Conservation (phyloP, 2,113 vertebrate species). For the Rhineura floridana region DNA sequence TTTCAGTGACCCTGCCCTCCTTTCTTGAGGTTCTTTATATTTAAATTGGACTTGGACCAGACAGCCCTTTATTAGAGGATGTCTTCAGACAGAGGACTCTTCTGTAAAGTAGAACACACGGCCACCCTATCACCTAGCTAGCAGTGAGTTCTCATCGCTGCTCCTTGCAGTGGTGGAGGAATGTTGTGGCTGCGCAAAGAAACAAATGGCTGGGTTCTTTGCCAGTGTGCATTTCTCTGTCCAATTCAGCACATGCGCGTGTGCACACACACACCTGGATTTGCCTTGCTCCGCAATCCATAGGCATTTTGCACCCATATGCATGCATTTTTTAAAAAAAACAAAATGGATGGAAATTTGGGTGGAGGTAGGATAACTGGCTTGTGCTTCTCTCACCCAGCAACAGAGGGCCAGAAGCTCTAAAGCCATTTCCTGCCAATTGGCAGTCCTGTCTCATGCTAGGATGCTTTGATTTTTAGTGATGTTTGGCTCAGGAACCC, state of each 20-base stretch:
- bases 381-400: background rate
- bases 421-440: background rate
- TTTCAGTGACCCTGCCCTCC: too few relatives aligned
- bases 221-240: background rate
- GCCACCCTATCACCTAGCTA: background rate
- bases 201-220: background rate
- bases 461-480: background rate
- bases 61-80: too few relatives aligned
- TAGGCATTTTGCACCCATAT: background rate
- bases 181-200: background rate
- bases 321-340: background rate
- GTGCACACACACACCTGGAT: too few relatives aligned
- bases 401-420: background rate
- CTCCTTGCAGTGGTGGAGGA: background rate
- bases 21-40: too few relatives aligned
- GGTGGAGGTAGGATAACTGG: background rate
- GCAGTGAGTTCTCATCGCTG: background rate
- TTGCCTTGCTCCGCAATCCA: background rate
- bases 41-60: too few relatives aligned
- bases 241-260: too few relatives aligned
- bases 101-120: too few relatives aligned
- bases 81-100: too few relatives aligned
- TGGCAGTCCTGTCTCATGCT: background rate
- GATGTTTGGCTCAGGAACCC: background rate
- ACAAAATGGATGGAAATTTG: background rate